Base-by-base conservation (phyloP, 2,797 vertebrate species). In the Tapirus indicus region DNA sequence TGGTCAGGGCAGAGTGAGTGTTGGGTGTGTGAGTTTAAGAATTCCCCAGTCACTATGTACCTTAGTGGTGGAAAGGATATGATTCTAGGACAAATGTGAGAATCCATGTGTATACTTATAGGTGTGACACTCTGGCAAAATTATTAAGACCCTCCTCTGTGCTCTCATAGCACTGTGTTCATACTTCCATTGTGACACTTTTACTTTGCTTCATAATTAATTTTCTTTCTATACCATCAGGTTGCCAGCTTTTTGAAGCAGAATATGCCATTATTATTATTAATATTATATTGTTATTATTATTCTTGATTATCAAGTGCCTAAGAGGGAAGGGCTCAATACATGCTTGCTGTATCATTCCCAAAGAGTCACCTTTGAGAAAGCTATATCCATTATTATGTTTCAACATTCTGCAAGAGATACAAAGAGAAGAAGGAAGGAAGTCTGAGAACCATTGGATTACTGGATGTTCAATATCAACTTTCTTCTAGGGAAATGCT, bases 21-120 rank as follows among this genome's bases (percentile, higher is more conserved):
- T 72, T 85, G 77, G 11, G 5, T 72, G 14, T 84, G 16, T 71
- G 16, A 80, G 25, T 52, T 95, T 60, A 69, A 77, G 18, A 89
- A 95, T 95, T 72, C 10, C 29, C 11, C 11, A 25, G 2, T 84
- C 60, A 68, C 20, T 92, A 20, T 91, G 32, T 6, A 95, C 7
- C 17, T 94, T 86, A 21, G 21, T 60, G 74, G 95, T 94, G 27
- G 49, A 92, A 93, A 71, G 17, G 7, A 79, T 66, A 44, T 92
- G 58, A 74, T 83, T 92, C 47, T 52, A 66, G 66, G 32, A 84
- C 35, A 96, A 77, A 84, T 90, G 18, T 95, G 29, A 92, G 52
- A 92, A 94, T 83, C 10, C 17, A 66, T 49, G 23, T 84, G 1
- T 72, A 41, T 47, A 71, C 10, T 54, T 72, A 52, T 2, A 83